These are phyloP conservation scores for Drosophila parthenogenetica DNA, from an alignment of 2,888 invertebrate species.

Conservation along the genomic window DNA sequence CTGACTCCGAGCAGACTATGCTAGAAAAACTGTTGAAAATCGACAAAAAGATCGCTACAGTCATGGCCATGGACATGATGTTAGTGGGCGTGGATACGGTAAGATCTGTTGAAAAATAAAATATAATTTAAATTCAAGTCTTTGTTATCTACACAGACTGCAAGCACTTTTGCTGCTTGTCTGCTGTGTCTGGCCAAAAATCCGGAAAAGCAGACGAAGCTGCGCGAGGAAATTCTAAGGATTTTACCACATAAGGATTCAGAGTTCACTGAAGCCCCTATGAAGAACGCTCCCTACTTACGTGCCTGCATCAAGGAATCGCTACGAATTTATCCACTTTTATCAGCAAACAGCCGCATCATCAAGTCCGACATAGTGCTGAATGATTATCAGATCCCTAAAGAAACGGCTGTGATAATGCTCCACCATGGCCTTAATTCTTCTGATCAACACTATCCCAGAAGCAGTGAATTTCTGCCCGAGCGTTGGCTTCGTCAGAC, in stretches of 20 bases:
- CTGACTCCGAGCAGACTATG: conserved; percentile 86
- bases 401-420: conserved; percentile 89
- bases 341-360: conserved; percentile 86
- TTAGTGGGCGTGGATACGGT: conserved; percentile 91
- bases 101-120: conserved; percentile 53
- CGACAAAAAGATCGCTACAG: conserved; percentile 87
- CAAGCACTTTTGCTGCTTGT: conserved; percentile 50
- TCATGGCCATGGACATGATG: conserved; percentile 90
- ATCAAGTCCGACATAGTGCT: conserved; percentile 87
- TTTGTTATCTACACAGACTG: conserved; percentile 4
- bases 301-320: conserved; percentile 91
- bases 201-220: conserved; percentile 88
- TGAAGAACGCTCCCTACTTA: conserved; percentile 87
- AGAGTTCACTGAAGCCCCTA: conserved; percentile 85
- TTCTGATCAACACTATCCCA: conserved; percentile 87
- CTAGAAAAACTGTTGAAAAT: conserved; percentile 88
- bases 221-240: conserved; percentile 87
- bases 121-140: neutral
- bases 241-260: conserved; percentile 85
- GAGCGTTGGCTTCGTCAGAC: conserved; percentile 88
- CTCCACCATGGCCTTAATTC: conserved; percentile 87
- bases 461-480: conserved; percentile 88
- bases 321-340: conserved; percentile 87
- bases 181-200: conserved; percentile 86
- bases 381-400: conserved; percentile 88